A percentile compares a stretch with the other conserved stretches of the same genome.
Conservation (phyloP, 1,140 invertebrate genomes). For the Halesus radiatus region DNA sequence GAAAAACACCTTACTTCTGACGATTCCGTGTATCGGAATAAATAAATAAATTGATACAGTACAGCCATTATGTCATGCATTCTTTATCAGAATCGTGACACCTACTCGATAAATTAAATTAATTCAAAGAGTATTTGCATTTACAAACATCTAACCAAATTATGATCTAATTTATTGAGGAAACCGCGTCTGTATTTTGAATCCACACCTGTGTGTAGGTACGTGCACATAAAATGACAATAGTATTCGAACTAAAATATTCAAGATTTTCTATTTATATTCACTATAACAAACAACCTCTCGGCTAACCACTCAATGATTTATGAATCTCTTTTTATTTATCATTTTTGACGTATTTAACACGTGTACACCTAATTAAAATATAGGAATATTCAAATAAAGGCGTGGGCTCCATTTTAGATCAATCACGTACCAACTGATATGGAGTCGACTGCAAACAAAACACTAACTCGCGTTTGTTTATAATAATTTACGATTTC, state of each 20-base stretch:
- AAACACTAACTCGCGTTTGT: conserved; percentile 32
- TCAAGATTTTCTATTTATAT: conserved; percentile 4
- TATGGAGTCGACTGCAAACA: conserved; percentile 30
- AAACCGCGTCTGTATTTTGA: not conserved
- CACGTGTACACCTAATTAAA: conserved; percentile 32
- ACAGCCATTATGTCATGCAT: too few species aligned
- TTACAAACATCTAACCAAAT: not conserved
- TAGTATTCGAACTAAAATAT: not conserved
- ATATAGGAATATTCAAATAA: conserved; percentile 16
- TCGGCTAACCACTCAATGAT: not conserved
- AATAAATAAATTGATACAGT: too few species aligned
- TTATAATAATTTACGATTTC: conserved; percentile 33
- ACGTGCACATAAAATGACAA: not conserved
- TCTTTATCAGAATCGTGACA: too few species aligned
- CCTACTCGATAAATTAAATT: conserved; percentile 1
- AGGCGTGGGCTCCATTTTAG: conserved; percentile 15
- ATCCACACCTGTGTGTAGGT: too few species aligned
- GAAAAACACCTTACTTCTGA: too few species aligned
- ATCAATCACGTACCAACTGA: conserved; percentile 23
- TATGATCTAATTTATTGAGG: not conserved
- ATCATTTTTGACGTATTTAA: conserved; percentile 31
- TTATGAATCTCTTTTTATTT: conserved; percentile 2
- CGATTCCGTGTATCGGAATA: too few species aligned
- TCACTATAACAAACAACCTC: not conserved
- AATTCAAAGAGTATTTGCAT: conserved; percentile 1